These are phyloP conservation scores for Anoplolepis gracilipes DNA, from an alignment of 1,140 invertebrate species.

Conservation along the genomic window DNA sequence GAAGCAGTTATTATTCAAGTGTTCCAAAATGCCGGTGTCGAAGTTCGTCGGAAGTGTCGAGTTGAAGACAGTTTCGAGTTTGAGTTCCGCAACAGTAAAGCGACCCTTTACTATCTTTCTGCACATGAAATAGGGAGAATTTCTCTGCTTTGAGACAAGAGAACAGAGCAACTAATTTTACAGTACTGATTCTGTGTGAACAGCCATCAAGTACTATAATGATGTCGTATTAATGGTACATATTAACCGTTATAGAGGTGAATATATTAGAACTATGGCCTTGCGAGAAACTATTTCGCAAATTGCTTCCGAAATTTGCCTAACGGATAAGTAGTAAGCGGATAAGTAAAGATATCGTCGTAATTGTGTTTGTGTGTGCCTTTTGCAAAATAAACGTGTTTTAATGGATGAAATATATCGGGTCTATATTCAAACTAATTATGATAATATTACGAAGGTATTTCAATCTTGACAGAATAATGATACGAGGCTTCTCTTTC, in stretches of 20 bases:
- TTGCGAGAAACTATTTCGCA: background rate
- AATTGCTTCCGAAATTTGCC: conserved; percentile 7
- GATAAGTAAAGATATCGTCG: background rate
- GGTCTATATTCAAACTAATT: conserved; percentile 16
- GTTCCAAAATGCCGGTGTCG: conserved; percentile 50
- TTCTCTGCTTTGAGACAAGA: conserved; percentile 37
- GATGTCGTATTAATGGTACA: conserved; percentile 2
- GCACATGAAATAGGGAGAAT: conserved; percentile 27
- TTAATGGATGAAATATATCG: background rate
- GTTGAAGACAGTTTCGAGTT: conserved; percentile 57
- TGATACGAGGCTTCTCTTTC: background rate
- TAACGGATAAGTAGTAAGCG: background rate
- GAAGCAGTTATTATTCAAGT: conserved; percentile 67
- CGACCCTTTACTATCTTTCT: conserved; percentile 48
- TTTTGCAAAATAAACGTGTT: background rate
- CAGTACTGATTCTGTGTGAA: conserved; percentile 46
- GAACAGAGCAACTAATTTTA: conserved; percentile 48
- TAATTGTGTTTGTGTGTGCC: background rate
- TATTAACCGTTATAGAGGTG: conserved; percentile 18
- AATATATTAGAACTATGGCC: background rate
- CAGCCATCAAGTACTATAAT: conserved; percentile 13
- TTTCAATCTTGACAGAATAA: background rate
- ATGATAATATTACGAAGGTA: background rate
- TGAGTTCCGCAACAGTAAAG: conserved; percentile 27
- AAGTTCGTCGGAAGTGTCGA: conserved; percentile 52